Conservation (phyloP, 2,113 vertebrate species). For the Caloenas nicobarica region DNA sequence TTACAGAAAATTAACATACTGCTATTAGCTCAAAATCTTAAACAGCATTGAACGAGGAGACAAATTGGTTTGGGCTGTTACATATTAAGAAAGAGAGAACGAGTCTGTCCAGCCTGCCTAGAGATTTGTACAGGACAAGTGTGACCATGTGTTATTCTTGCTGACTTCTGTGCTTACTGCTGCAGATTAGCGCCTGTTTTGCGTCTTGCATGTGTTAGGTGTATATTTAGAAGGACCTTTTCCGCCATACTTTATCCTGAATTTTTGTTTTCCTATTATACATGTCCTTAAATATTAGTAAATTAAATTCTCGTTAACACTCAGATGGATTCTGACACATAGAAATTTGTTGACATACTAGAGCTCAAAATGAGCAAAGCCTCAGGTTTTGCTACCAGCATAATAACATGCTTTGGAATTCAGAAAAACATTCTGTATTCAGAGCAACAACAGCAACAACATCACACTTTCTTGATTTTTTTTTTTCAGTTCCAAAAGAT, state of each 20-base stretch:
- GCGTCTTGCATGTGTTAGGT: background rate
- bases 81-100: background rate
- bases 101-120: too few species aligned
- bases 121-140: background rate
- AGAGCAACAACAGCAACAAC: background rate
- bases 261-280: background rate
- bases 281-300: background rate
- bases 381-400: background rate
- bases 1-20: background rate
- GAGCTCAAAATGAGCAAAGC: background rate
- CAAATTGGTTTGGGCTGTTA: background rate
- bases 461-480: background rate
- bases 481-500: background rate
- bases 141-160: background rate
- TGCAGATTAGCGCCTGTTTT: background rate
- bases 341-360: background rate
- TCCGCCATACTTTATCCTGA: rapidly evolving
- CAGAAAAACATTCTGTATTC: background rate
- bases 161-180: background rate
- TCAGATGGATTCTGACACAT: background rate
- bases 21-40: background rate
- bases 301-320: background rate
- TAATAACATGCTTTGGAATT: background rate
- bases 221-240: background rate
- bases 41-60: background rate